Evolutionary conservation across 2,797 vertebrate genomes (phyloP).

Genomic region (Petrocephalus schoutedeni): DNA sequence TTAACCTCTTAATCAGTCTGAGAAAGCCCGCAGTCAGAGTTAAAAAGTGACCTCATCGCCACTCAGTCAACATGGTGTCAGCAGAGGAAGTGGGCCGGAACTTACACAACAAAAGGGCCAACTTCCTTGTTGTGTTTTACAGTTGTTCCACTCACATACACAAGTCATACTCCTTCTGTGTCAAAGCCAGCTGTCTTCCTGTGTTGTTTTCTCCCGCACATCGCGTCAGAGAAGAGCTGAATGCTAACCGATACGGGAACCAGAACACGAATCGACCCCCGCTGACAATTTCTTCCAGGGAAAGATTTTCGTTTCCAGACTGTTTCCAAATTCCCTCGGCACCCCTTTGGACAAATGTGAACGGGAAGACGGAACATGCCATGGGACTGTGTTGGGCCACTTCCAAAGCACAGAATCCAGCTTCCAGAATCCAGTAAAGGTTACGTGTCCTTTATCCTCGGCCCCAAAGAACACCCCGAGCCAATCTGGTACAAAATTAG

Average conservation of each 20-base stretch:
- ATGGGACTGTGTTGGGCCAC: not conserved
- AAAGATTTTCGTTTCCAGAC: not conserved
- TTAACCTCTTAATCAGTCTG: not conserved
- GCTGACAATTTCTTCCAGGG: not conserved
- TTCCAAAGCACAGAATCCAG: not conserved
- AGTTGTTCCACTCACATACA: not conserved
- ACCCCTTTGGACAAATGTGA: not conserved
- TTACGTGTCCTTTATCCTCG: not conserved
- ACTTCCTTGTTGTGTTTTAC: not conserved
- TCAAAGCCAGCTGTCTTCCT: not conserved
- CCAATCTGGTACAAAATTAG: not conserved
- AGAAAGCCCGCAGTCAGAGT: not conserved
- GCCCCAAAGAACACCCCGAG: not conserved
- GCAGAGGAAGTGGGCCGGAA: not conserved
- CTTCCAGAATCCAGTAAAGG: not conserved
- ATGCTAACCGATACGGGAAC: not conserved
- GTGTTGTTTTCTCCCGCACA: not conserved
- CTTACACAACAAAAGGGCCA: not conserved
- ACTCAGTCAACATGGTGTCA: conserved; percentile 6
- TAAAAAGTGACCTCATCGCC: not conserved
- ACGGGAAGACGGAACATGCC: not conserved
- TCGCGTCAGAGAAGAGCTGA: not conserved
- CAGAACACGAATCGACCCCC: not conserved
- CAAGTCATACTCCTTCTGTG: not conserved
- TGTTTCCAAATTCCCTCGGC: not conserved